Evolutionary conservation across 1,140 invertebrate genomes (phyloP), one percentile per base, ranked within the genome.

Genomic region (Rhagoletis pomonella): DNA sequence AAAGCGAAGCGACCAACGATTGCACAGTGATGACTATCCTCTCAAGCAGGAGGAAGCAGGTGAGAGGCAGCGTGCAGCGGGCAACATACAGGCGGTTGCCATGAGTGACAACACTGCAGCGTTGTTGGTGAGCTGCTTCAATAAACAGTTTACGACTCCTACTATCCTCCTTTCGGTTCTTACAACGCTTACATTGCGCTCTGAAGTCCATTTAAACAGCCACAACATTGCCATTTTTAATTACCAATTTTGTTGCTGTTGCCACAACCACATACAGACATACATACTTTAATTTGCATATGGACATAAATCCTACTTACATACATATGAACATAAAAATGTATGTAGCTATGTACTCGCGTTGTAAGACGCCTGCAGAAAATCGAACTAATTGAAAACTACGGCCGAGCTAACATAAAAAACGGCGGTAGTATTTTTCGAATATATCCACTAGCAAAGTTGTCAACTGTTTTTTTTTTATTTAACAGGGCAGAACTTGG

Each of bases 191-290:
- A 9, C 29, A 29, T 19, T 81, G 19, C 47, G 47, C 44, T 55
- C 10, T 81, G 29, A 81, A 81, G 73, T 81, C 73, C 73, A 58
- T 81, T 81, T 81, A 81, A 81, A 81, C 47, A 81, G n/a, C 73
- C 73, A 81, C 73, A 81, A 47, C 73, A 55, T 81, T 81, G 73
- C 73, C 47, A 81, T 55, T 81, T 73, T 81, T 81, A 81, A 81
- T 81, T 55, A 81, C 73, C 73, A 55, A 17, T 81, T 81, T 19
- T 81, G 73, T 81, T 81, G 73, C 1, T n/a, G 47, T 55, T 55
- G 73, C 73, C 47, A 81, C 42, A 81, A 81, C n/a, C 9, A 55
- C n/a, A 55, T 19, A 14, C 19, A 29, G 4, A 29, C 39, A 29
- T 67, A 39, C 10, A 67, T 42, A 19, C n/a, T 81, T 55, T 81